A percentile compares a stretch with the other conserved stretches of the same genome.
These are phyloP conservation scores for Mya arenaria DNA, from an alignment of 1,140 invertebrate genomes.

Conservation along the genomic window DNA sequence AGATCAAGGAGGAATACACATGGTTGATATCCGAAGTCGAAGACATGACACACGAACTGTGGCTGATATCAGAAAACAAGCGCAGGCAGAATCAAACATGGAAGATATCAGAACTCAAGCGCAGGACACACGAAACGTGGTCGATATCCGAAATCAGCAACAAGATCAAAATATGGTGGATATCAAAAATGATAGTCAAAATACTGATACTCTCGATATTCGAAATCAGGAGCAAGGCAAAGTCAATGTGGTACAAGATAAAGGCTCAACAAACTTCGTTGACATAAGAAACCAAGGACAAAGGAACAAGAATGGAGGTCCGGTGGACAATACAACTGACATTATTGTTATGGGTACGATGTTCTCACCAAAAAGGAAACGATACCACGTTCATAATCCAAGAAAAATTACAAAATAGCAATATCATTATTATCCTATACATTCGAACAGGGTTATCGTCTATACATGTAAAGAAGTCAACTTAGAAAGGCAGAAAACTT, in stretches of 20 bases:
- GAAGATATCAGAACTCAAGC: slow-evolving; percentile 3
- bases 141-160: background rate
- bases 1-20: background rate
- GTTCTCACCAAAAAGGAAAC: no score
- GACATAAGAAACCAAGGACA: background rate
- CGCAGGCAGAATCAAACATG: background rate
- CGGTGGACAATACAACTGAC: background rate
- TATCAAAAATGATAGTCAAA: background rate
- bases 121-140: background rate
- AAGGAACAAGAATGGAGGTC: background rate
- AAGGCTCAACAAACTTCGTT: background rate
- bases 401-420: no score
- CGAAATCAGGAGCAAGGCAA: no score
- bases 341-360: slow-evolving; percentile 6
- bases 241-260: background rate
- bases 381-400: no score
- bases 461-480: no score
- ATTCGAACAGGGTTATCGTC: no score
- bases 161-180: background rate
- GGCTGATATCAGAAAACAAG: slow-evolving; percentile 1
- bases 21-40: slow-evolving; percentile 13
- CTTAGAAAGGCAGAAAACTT: no score
- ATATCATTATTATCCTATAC: no score
- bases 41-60: background rate
- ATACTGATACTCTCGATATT: slow-evolving; percentile 1